Conservation (phyloP, 2,888 invertebrate genomes). For the Drosophila testacea region DNA sequence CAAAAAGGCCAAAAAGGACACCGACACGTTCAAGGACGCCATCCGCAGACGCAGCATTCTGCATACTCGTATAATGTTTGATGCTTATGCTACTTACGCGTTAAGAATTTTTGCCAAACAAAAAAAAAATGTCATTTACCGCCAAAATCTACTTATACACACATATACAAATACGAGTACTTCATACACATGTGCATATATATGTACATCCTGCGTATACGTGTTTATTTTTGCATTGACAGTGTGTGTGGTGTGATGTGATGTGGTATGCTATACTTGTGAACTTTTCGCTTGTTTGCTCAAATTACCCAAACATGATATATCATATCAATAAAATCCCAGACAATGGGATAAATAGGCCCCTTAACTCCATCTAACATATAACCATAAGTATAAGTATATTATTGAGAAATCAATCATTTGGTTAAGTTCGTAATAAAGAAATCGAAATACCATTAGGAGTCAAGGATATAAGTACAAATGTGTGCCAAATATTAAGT, state of each 20-base stretch:
- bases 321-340: slow-evolving; percentile 44
- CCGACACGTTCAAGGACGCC: slow-evolving; percentile 72
- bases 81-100: slow-evolving; percentile 63
- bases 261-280: slow-evolving; percentile 18
- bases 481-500: background rate
- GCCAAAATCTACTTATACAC: slow-evolving; percentile 32
- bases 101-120: slow-evolving; percentile 48
- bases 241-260: slow-evolving; percentile 25
- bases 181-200: background rate
- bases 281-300: slow-evolving; percentile 51
- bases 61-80: slow-evolving; percentile 58
- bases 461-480: background rate
- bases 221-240: slow-evolving; percentile 2
- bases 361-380: slow-evolving; percentile 4
- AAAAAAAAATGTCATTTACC: slow-evolving; percentile 67
- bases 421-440: slow-evolving; percentile 1
- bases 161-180: background rate
- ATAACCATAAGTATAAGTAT: background rate
- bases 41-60: slow-evolving; percentile 35
- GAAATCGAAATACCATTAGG: background rate
- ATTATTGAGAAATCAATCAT: slow-evolving; percentile 13
- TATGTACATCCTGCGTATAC: slow-evolving; percentile 14
- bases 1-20: slow-evolving; percentile 41
- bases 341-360: slow-evolving; percentile 46
- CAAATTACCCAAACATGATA: slow-evolving; percentile 67